Base-by-base conservation (phyloP, 2,797 vertebrate species). In the Crax fasciolata region DNA sequence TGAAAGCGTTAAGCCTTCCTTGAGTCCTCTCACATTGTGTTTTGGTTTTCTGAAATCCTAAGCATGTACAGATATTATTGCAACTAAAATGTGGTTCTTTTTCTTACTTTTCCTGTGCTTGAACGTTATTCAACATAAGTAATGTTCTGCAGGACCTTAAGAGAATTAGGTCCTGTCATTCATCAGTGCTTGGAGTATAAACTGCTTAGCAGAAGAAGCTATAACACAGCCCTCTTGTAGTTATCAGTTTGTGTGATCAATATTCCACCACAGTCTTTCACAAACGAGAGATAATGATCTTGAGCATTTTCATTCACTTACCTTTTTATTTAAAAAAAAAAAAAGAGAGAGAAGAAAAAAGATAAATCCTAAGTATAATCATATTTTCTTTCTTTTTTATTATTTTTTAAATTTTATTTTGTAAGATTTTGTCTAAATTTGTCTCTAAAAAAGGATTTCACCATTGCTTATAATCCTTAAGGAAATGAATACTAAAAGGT, bases 191-290 rank as follows among this genome's bases (percentile, higher is more conserved):
- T 41, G 25, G 16, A 88, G 9, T 20, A 75, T 27, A 61, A 94
- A 43, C 16, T 39, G 11, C 20, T 20, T 1, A 55, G 8, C 12
- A 80, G 32, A 58, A 23, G 11, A 78, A 67, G 20, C 3, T 27
- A 32, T 43, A 78, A 44, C 10, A 21, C 5, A 48, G 32, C 66
- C 24, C 76, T 62, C 25, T 14, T 5, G n/a, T 15, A n/a, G 13
- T 44, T 43, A 21, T 23, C 28, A 48, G 12, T 55, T n/a, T 3
- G 25, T 58, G 11, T 14, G 58, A 39, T 38, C n/a, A 63, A 24
- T 2, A 3, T 8, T 51, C 27, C 20, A 30, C 27, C 52, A 17
- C 14, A 48, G 79, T 52, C 4, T 11, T 74, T 44, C 0, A 0
- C 18, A 84, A 55, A 51, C 6, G 72, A 67, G 39, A 0, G 0